phyloP scores from a whole-genome alignment of 2,888 invertebrate species.

The Diploptera punctata region DNA sequence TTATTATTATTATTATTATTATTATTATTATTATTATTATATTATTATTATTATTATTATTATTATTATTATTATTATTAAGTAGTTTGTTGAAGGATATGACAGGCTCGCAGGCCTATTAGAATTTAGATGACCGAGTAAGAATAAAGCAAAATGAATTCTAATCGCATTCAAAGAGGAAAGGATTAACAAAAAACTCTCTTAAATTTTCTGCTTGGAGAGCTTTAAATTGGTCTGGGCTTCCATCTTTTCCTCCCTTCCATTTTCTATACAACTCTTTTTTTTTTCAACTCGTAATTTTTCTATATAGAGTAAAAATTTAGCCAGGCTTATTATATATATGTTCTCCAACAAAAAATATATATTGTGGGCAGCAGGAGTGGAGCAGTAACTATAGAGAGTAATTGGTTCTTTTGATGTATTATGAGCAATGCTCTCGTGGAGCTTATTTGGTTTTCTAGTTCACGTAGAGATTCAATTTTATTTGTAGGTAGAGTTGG shows the following conservation, averaged over 20 bases:
- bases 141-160: conserved; percentile 27
- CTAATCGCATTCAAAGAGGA: conserved; percentile 22
- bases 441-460: too few relatives aligned
- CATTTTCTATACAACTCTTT: conserved; percentile 2
- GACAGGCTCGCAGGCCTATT: conserved; percentile 12
- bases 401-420: conserved; percentile 7
- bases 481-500: too few relatives aligned
- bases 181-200: conserved; percentile 24
- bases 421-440: not conserved
- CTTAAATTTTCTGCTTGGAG: conserved; percentile 21
- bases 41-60: too few relatives aligned
- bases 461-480: too few relatives aligned
- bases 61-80: too few relatives aligned
- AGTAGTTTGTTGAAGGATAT: not conserved
- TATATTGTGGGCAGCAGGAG: not conserved
- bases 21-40: too few relatives aligned
- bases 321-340: too few relatives aligned
- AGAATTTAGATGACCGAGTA: conserved; percentile 27
- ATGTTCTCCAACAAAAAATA: not conserved
- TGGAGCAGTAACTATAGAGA: not conserved
- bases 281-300: not conserved
- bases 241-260: conserved; percentile 3
- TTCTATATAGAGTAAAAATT: too few relatives aligned
- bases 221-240: conserved; percentile 15
- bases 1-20: too few relatives aligned